Conservation (phyloP, 2,113 vertebrate species). For the Eidolon helvum region DNA sequence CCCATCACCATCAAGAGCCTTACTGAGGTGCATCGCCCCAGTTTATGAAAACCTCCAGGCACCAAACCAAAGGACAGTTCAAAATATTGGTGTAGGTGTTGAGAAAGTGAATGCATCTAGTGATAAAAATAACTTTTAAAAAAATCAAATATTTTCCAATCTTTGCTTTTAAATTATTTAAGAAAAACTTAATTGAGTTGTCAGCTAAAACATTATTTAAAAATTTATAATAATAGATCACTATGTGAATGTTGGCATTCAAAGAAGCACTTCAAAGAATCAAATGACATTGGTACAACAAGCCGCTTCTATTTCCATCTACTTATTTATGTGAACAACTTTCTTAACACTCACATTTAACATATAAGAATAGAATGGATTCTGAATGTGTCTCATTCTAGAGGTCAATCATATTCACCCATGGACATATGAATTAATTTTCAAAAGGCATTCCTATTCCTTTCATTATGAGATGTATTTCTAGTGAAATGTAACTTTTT, state of each 20-base stretch:
- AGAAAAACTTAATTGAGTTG: conserved; percentile 41
- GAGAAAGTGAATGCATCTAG: neutral
- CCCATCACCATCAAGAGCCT: neutral
- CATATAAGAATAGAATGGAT: neutral
- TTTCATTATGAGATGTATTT: neutral
- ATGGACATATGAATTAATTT: neutral
- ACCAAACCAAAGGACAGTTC: neutral
- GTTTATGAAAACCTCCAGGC: neutral
- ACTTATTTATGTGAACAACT: conserved; percentile 38
- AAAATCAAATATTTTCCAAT: neutral
- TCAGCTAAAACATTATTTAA: conserved; percentile 44
- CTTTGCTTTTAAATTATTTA: conserved; percentile 37
- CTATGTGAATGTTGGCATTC: conserved; percentile 2
- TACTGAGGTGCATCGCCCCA: neutral
- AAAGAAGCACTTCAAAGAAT: conserved; percentile 25
- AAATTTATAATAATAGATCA: conserved; percentile 5
- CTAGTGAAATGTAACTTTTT: neutral
- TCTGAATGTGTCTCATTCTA: neutral
- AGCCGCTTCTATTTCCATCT: neutral
- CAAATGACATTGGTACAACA: neutral
- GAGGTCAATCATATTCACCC: neutral
- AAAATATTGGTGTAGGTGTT: neutral
- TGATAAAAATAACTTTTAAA: neutral
- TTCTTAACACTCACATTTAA: neutral
- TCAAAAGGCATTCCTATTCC: neutral